A percentile compares a stretch with the other conserved stretches of the same genome.
phyloP scores from a whole-genome alignment of 2,888 invertebrate species.

The Belgica antarctica region DNA sequence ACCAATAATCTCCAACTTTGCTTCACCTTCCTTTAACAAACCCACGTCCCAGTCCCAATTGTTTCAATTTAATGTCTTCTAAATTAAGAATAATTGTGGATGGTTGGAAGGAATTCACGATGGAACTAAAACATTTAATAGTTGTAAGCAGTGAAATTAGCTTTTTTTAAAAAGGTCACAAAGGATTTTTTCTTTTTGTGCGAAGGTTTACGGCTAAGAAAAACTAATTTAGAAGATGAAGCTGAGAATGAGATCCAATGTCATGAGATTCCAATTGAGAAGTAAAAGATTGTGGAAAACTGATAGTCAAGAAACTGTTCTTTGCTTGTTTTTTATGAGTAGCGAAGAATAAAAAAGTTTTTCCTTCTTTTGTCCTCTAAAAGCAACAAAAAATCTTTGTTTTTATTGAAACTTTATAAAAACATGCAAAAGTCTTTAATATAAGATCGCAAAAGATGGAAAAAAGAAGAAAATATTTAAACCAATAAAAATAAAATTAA shows the following conservation, averaged over 20 bases:
- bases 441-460: conserved; percentile 11
- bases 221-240: not conserved
- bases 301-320: not conserved
- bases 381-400: not conserved
- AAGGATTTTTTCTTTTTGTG: not conserved
- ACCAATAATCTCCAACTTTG: conserved; percentile 5
- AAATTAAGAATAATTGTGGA: conserved; percentile 11
- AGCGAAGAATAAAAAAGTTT: not conserved
- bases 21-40: not conserved
- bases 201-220: conserved; percentile 7
- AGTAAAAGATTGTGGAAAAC: too few species aligned
- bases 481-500: conserved; percentile 10
- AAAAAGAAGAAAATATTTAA: conserved; percentile 15
- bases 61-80: conserved; percentile 5
- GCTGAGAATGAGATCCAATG: not conserved
- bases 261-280: not conserved
- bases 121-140: conserved; percentile 15
- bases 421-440: not conserved
- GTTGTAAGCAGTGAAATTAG: conserved; percentile 21
- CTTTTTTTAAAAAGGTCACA: conserved; percentile 11
- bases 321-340: not conserved
- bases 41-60: not conserved
- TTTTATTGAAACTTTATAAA: not conserved
- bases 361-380: too few species aligned
- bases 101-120: not conserved